phyloP scores from a whole-genome alignment of 2,797 vertebrate genomes.

The Halcyon chelicuti region DNA sequence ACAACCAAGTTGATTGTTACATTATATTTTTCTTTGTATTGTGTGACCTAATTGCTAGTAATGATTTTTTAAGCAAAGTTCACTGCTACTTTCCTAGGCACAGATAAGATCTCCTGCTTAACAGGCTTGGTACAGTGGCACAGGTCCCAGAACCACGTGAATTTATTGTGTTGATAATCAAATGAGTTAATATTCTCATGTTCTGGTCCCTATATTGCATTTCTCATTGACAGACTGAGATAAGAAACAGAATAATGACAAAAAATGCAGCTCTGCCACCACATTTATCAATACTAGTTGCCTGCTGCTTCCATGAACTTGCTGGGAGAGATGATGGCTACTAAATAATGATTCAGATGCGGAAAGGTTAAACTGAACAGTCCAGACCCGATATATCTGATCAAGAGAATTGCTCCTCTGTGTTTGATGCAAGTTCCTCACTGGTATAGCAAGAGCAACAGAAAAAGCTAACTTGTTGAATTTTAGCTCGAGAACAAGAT shows the following conservation, averaged over 20 bases:
- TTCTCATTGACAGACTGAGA: not conserved
- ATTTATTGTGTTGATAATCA: not conserved
- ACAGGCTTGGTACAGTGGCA: not conserved
- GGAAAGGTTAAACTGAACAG: not conserved
- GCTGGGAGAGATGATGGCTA: not conserved
- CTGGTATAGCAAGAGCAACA: not conserved
- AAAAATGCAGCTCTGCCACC: not conserved
- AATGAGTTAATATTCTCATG: not conserved
- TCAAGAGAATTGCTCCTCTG: not conserved
- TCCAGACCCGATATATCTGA: not conserved
- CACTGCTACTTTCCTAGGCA: not conserved
- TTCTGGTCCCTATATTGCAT: not conserved
- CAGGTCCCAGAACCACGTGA: not conserved
- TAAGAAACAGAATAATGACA: not conserved
- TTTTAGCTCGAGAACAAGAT: slow-evolving; percentile 52
- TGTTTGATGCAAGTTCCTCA: not conserved
- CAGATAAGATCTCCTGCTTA: not conserved
- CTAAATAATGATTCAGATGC: not conserved
- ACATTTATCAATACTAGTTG: not conserved
- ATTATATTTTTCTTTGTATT: not conserved
- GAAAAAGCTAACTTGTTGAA: slow-evolving; percentile 16
- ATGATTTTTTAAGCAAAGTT: not conserved
- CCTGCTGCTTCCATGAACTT: not conserved
- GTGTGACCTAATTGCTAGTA: not conserved
- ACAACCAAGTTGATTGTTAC: not conserved